A percentile compares a stretch with the other conserved stretches of the same genome.
phyloP scores from a whole-genome alignment of 2,888 invertebrate species.

The Aphodius sticticus region DNA sequence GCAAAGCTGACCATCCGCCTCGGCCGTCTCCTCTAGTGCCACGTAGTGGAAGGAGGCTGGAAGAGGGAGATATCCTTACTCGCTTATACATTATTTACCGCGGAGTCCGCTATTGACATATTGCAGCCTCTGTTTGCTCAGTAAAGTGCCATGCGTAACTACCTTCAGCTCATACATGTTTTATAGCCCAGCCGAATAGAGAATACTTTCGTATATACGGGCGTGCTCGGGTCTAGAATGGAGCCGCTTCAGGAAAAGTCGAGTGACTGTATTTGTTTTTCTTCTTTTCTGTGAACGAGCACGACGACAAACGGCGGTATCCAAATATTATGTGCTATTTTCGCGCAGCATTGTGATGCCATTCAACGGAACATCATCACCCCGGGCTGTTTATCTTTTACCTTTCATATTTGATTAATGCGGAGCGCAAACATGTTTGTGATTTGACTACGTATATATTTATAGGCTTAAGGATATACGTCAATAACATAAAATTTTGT shows the following conservation, averaged over 20 bases:
- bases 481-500: background rate
- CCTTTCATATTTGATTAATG: background rate
- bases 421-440: background rate
- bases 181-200: slow-evolving; percentile 29
- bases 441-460: background rate
- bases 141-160: slow-evolving; percentile 31
- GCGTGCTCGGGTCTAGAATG: background rate
- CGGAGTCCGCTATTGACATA: slow-evolving; percentile 30
- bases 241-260: background rate
- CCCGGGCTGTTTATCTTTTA: background rate
- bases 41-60: background rate
- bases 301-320: slow-evolving; percentile 4
- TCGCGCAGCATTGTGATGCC: background rate
- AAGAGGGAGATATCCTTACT: slow-evolving; percentile 4
- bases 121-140: slow-evolving; percentile 29
- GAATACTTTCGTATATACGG: slow-evolving; percentile 25
- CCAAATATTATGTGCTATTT: background rate
- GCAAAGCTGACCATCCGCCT: background rate
- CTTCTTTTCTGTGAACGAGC: background rate
- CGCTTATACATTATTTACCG: slow-evolving; percentile 29
- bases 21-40: background rate
- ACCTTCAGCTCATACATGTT: slow-evolving; percentile 30
- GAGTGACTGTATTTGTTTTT: slow-evolving; percentile 4
- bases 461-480: background rate
- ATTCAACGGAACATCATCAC: background rate